Percentiles rank a stretch among this genome's conserved stretches.
Conservation (phyloP, 2,113 vertebrate genomes). For the Ptyas mucosa region DNA sequence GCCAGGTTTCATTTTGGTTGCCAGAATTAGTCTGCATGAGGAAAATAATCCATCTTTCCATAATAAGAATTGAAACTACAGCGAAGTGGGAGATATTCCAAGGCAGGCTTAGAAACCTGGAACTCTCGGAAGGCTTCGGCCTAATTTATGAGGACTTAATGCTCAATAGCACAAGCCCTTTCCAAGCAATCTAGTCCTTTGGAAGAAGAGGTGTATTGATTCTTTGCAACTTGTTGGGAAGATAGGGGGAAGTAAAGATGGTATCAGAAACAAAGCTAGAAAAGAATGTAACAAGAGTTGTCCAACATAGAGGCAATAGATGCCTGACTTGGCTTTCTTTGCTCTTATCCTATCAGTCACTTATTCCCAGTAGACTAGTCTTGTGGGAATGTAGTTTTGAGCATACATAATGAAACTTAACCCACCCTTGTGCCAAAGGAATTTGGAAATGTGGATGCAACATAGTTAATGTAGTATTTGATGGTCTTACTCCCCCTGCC, state of each 20-base stretch:
- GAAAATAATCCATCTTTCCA: slow-evolving; percentile 51
- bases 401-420: background rate
- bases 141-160: background rate
- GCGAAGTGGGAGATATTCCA: slow-evolving; percentile 28
- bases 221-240: background rate
- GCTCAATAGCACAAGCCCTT: background rate
- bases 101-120: background rate
- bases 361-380: background rate
- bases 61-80: slow-evolving; percentile 38
- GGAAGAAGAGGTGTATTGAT: background rate
- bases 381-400: background rate
- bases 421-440: background rate
- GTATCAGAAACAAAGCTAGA: background rate
- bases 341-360: background rate
- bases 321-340: background rate
- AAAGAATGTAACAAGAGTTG: background rate
- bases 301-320: background rate
- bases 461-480: background rate
- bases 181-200: background rate
- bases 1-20: slow-evolving; percentile 50
- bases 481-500: background rate
- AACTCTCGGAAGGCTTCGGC: background rate
- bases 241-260: background rate
- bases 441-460: background rate
- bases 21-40: slow-evolving; percentile 47